These are phyloP conservation scores for Parus major DNA, from an alignment of 2,113 vertebrate species.

Conservation along the genomic window DNA sequence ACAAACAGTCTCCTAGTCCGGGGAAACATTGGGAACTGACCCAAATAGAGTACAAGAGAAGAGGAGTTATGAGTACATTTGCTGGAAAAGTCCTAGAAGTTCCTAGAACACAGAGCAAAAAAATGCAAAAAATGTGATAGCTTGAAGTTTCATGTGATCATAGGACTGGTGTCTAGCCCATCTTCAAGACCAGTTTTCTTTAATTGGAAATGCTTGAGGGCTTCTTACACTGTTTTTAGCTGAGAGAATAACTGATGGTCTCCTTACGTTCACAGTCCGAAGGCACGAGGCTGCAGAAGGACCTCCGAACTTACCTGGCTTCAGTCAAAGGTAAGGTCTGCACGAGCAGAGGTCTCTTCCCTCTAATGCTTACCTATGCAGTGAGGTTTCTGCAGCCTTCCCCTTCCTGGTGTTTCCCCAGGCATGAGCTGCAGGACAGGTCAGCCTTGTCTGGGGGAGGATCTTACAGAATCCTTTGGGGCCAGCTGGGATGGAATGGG, in stretches of 20 bases:
- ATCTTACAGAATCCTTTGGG: not conserved
- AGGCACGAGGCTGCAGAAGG: constrained; percentile 92
- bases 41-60: not conserved
- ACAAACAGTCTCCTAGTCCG: not conserved
- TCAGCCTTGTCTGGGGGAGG: not conserved
- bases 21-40: not conserved
- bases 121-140: not conserved
- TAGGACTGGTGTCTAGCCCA: not conserved
- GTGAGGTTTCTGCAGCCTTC: not conserved
- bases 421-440: not conserved
- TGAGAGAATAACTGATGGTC: not conserved
- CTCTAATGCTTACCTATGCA: fast-evolving
- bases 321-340: constrained; percentile 87
- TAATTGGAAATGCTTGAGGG: not conserved
- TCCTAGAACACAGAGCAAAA: not conserved
- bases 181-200: not conserved
- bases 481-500: not conserved
- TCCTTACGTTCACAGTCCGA: constrained; percentile 77
- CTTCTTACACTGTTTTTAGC: not conserved
- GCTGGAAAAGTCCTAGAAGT: not conserved
- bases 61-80: not conserved
- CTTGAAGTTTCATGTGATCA: not conserved
- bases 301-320: constrained; percentile 90
- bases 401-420: not conserved
- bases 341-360: not conserved